A percentile compares a stretch with the other conserved stretches of the same genome.
These are phyloP conservation scores for Siniperca chuatsi DNA, from an alignment of 2,113 vertebrate genomes.

Conservation along the genomic window DNA sequence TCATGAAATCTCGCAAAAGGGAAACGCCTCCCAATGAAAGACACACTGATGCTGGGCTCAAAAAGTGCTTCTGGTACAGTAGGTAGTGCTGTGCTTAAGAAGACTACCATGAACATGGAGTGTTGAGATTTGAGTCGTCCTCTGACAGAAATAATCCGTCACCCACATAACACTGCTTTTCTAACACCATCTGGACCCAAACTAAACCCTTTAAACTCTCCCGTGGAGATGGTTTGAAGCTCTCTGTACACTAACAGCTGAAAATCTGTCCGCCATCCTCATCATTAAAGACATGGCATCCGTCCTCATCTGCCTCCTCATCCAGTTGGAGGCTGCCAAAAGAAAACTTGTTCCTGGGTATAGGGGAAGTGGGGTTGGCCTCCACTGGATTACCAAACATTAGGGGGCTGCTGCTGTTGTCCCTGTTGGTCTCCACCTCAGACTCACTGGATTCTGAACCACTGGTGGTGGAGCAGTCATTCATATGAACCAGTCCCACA, in stretches of 20 bases:
- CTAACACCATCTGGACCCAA: slow-evolving; percentile 12
- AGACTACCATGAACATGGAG: slow-evolving; percentile 2
- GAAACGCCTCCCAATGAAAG: neutral
- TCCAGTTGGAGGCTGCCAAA: slow-evolving; percentile 88
- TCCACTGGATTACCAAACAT: slow-evolving; percentile 81
- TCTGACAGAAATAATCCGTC: slow-evolving; percentile 32
- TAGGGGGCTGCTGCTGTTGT: slow-evolving; percentile 79
- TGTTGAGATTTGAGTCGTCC: neutral
- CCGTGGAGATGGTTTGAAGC: neutral
- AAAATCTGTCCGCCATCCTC: slow-evolving; percentile 86
- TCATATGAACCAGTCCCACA: slow-evolving; percentile 85
- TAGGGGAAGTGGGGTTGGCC: slow-evolving; percentile 79
- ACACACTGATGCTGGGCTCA: slow-evolving; percentile 3
- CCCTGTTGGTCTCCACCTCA: slow-evolving; percentile 83
- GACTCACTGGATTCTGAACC: slow-evolving; percentile 94
- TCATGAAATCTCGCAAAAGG: neutral
- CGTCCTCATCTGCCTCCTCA: slow-evolving; percentile 86
- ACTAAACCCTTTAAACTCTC: slow-evolving; percentile 14
- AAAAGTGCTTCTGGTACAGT: slow-evolving; percentile 28
- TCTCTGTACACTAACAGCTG: slow-evolving; percentile 78
- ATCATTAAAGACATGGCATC: slow-evolving; percentile 84
- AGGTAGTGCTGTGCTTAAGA: neutral
- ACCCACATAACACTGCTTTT: slow-evolving; percentile 7
- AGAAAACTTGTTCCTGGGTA: slow-evolving; percentile 86
- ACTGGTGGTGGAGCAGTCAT: slow-evolving; percentile 89